These are phyloP conservation scores for Mungos mungo DNA, from an alignment of 2,113 vertebrate genomes.

Conservation along the genomic window DNA sequence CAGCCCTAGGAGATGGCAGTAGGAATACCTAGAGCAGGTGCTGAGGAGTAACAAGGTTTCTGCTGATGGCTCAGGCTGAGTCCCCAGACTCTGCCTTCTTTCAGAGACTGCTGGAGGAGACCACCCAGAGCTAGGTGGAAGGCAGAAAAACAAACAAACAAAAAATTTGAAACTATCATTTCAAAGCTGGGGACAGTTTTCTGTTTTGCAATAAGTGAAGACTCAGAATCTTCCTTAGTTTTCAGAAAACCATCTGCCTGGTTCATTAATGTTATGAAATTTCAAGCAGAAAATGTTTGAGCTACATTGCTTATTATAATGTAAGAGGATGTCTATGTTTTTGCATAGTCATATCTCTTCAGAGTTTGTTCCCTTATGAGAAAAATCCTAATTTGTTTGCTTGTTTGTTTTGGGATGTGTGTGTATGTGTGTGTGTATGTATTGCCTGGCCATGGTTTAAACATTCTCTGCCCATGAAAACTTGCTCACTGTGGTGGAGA, in stretches of 20 bases:
- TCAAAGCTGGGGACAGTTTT: slow-evolving; percentile 15
- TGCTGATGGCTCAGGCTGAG: neutral
- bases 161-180: neutral
- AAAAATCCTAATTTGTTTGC: neutral
- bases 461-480: neutral
- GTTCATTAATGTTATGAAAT: slow-evolving; percentile 47
- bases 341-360: slow-evolving; percentile 18
- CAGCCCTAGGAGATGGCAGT: neutral
- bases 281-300: neutral
- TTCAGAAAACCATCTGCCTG: slow-evolving; percentile 29
- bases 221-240: neutral
- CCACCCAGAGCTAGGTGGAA: neutral
- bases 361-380: neutral
- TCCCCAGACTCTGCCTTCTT: neutral
- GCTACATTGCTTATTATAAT: slow-evolving; percentile 19
- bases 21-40: neutral
- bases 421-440: neutral
- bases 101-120: neutral
- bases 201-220: neutral
- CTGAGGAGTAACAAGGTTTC: neutral
- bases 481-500: neutral
- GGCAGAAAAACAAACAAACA: neutral
- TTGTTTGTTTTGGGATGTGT: neutral
- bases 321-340: neutral
- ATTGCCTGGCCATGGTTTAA: neutral